Percentiles rank a stretch among this genome's conserved stretches.
These are phyloP conservation scores for Syngnathoides biaculeatus DNA, from an alignment of 2,113 vertebrate genomes.

Conservation along the genomic window DNA sequence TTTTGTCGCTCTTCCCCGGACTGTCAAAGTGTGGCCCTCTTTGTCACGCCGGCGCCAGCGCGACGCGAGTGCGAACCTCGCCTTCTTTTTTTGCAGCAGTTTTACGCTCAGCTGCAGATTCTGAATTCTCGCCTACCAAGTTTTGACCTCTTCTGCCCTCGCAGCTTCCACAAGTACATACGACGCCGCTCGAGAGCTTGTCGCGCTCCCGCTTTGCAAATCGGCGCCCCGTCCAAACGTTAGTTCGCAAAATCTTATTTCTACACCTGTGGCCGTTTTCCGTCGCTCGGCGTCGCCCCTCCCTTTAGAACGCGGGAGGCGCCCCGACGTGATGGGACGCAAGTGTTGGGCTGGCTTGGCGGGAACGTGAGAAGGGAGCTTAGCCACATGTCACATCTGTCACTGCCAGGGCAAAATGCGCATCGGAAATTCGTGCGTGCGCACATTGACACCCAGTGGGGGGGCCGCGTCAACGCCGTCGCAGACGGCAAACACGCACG, in stretches of 20 bases:
- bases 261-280: too few species aligned
- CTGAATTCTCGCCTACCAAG: too few species aligned
- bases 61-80: slow-evolving; percentile 33
- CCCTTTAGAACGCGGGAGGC: slow-evolving; percentile 24
- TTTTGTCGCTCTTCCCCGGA: slow-evolving; percentile 42
- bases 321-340: slow-evolving; percentile 24
- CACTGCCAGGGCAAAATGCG: slow-evolving; percentile 1
- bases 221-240: background rate
- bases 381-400: slow-evolving; percentile 4
- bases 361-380: slow-evolving; percentile 1
- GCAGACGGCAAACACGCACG: too few species aligned
- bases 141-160: slow-evolving; percentile 22
- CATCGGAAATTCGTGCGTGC: slow-evolving; percentile 16
- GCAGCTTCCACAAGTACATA: slow-evolving; percentile 57
- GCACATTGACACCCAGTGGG: slow-evolving; percentile 17
- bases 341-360: slow-evolving; percentile 13
- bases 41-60: too few species aligned
- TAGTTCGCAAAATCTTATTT: background rate
- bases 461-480: too few species aligned
- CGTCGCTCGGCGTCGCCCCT: too few species aligned
- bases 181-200: slow-evolving; percentile 7
- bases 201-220: slow-evolving; percentile 14
- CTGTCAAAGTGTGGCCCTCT: slow-evolving; percentile 37
- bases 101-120: slow-evolving; percentile 22
- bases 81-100: slow-evolving; percentile 29